Evolutionary conservation across 2,113 vertebrate species (phyloP), one percentile per base, ranked within the genome.

Genomic region (Bucco capensis): DNA sequence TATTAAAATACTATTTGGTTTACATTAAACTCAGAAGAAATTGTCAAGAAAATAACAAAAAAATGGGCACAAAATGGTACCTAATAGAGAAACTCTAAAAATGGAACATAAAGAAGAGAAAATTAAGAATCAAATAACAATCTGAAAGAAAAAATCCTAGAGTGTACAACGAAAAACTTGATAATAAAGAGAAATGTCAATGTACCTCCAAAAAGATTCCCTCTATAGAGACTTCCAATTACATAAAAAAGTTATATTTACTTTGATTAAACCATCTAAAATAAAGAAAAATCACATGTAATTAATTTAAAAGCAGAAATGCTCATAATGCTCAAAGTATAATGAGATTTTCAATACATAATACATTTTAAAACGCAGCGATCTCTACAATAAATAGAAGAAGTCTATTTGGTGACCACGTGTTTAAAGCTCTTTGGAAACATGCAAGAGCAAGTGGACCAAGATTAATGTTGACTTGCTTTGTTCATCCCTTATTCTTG

Each of bases 321-420:
- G n/a, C 19, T 13, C 16, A 14, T 25, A 56, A 56, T 21, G 28
- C 17, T 76, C 13, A 33, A 79, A 69, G 5, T 19, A 44, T 15
- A 42, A 25, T 18, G 12, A 76, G 11, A 51, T 83, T 83, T 83
- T 78, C 40, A 47, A 10, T 27, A 37, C 7, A 46, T 62, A 42
- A 35, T 2, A 31, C 5, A 8, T 58, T 61, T 18, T 49, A 61
- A 88, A 88, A 80, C 40, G 6, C 10, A 69, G 4, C 2, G 25
- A 38, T 66, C 28, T 65, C 37, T 56, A 40, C 77, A 91, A 22
- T 1, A 37, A 2, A 56, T 1, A 38, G 60, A 35, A 42, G 54
- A 1, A 2, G 50, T 19, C 1, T 56, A 11, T 51, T 82, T 64
- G 10, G 19, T 42, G 5, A 57, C 58, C 8, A 40, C 0, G 1